Conservation (phyloP, 1,140 invertebrate genomes). For the Megalonaias nervosa region DNA sequence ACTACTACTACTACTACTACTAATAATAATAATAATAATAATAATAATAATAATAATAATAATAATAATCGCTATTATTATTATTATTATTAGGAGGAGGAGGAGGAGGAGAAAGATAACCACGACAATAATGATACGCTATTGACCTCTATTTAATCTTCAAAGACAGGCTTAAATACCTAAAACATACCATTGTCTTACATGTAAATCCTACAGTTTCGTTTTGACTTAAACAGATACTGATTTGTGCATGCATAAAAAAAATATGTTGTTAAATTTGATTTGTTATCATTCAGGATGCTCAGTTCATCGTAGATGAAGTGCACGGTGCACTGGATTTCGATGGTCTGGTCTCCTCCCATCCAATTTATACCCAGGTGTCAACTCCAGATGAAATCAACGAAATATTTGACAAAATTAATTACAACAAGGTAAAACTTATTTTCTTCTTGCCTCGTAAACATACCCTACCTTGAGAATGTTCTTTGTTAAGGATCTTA, state of each 20-base stretch:
- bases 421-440: conserved; percentile 88
- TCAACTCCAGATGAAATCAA: conserved; percentile 92
- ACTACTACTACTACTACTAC: no score
- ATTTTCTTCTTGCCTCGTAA: not conserved
- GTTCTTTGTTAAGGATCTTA: not conserved
- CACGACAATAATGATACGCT: no score
- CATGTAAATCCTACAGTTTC: no score
- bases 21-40: no score
- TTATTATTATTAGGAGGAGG: no score
- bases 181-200: no score
- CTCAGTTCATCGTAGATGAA: conserved; percentile 86
- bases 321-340: conserved; percentile 88
- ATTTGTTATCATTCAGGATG: conserved; percentile 53
- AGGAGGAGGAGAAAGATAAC: no score
- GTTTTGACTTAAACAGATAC: not conserved
- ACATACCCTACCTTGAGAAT: not conserved
- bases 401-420: conserved; percentile 94
- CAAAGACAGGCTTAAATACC: no score
- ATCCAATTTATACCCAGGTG: conserved; percentile 89
- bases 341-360: conserved; percentile 88
- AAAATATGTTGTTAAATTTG: not conserved
- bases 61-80: not conserved
- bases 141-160: no score
- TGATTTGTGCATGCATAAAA: not conserved
- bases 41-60: no score